Evolutionary conservation across 1,140 invertebrate genomes (phyloP).

Genomic region (Chymomyza costata): DNA sequence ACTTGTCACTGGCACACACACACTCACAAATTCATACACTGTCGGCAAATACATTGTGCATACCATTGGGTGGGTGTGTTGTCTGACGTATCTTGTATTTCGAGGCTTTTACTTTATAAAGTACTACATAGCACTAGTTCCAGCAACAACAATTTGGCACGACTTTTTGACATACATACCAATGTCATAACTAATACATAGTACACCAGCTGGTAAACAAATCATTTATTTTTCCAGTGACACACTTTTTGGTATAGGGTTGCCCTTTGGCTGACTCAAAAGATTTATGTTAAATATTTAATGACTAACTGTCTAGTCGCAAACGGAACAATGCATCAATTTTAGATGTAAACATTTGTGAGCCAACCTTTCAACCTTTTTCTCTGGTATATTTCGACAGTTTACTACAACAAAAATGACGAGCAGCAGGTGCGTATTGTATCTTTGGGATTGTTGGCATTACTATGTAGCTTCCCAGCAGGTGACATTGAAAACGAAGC

Average conservation of each 20-base stretch:
- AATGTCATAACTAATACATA: too few relatives aligned
- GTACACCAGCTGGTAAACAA: slow-evolving; percentile 8
- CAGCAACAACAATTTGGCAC: slow-evolving; percentile 56
- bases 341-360: slow-evolving; percentile 43
- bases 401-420: slow-evolving; percentile 24
- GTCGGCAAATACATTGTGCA: too few relatives aligned
- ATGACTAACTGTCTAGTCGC: slow-evolving; percentile 19
- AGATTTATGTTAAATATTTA: slow-evolving; percentile 65
- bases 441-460: too few relatives aligned
- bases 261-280: slow-evolving; percentile 14
- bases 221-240: not conserved
- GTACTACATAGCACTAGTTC: too few relatives aligned
- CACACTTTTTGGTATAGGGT: too few relatives aligned
- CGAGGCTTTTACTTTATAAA: slow-evolving; percentile 57
- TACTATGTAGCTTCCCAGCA: slow-evolving; percentile 11
- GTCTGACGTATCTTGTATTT: slow-evolving; percentile 38
- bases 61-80: slow-evolving; percentile 38
- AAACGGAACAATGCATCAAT: slow-evolving; percentile 46
- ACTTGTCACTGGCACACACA: slow-evolving; percentile 37
- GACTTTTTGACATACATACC: slow-evolving; percentile 60
- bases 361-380: slow-evolving; percentile 46
- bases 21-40: slow-evolving; percentile 18
- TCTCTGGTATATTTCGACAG: slow-evolving; percentile 1
- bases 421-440: slow-evolving; percentile 40
- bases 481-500: slow-evolving; percentile 25